Evolutionary conservation across 2,888 invertebrate species (phyloP).

Genomic region (Calameuta pallipes): DNA sequence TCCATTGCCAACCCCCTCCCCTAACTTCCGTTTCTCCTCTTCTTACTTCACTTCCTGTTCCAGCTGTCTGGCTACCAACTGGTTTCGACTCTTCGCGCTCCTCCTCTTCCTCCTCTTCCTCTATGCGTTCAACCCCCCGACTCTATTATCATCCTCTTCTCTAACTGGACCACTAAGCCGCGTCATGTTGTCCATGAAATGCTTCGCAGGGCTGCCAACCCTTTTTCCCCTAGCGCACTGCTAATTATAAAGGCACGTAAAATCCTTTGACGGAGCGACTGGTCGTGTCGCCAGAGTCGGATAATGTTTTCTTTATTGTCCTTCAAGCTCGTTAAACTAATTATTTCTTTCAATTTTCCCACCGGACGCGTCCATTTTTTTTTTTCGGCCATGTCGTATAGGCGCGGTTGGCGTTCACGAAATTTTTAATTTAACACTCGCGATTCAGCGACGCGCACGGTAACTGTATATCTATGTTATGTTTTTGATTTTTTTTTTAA

Average conservation of each 20-base stretch:
- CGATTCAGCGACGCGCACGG: neutral
- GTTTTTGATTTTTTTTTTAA: neutral
- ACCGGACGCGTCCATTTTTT: neutral
- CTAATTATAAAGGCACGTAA: neutral
- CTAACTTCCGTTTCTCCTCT: neutral
- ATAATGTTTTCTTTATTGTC: neutral
- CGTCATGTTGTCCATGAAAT: neutral
- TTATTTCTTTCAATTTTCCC: neutral
- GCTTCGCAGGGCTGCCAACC: neutral
- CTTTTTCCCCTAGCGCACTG: neutral
- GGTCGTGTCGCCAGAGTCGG: neutral
- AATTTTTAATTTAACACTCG: neutral
- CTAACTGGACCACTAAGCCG: neutral
- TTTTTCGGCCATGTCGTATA: neutral
- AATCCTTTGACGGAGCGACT: neutral
- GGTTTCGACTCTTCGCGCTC: neutral
- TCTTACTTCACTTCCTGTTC: neutral
- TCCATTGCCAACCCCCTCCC: neutral
- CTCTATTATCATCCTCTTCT: neutral
- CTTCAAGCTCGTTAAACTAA: neutral
- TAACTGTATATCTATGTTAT: too few relatives aligned
- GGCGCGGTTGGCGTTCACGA: neutral
- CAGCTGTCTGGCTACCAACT: neutral
- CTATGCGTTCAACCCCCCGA: neutral
- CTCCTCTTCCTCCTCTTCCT: neutral